phyloP scores from a whole-genome alignment of 1,140 invertebrate genomes.

The Anoplolepis gracilipes region DNA sequence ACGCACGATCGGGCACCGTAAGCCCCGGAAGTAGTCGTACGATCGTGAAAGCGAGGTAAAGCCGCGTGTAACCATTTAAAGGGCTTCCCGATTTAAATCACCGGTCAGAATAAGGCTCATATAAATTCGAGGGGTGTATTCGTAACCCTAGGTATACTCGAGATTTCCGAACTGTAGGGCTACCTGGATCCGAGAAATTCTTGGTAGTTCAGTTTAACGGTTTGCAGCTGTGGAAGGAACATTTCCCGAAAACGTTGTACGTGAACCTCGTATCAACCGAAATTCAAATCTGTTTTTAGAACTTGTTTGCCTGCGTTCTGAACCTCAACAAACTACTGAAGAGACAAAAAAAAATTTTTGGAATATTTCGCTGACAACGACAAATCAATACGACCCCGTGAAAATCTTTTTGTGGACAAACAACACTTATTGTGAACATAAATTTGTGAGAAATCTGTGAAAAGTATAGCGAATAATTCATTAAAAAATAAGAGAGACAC shows the following conservation, averaged over 20 bases:
- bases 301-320: too few species aligned
- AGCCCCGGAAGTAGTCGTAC: constrained; percentile 11
- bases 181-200: constrained; percentile 40
- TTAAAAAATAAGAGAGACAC: background rate
- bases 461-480: background rate
- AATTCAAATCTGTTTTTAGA: background rate
- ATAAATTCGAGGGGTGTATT: background rate
- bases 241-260: background rate
- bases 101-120: background rate
- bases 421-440: background rate
- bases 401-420: background rate
- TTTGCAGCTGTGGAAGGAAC: constrained; percentile 1
- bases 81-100: constrained; percentile 66
- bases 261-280: background rate
- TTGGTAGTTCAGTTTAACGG: constrained; percentile 11
- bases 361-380: background rate
- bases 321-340: background rate
- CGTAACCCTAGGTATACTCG: background rate
- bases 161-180: background rate
- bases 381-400: background rate
- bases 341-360: background rate
- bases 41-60: background rate
- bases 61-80: constrained; percentile 55
- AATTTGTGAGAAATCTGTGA: background rate
- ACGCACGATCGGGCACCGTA: background rate